These are phyloP conservation scores for Centrocercus urophasianus DNA, from an alignment of 2,113 vertebrate species.

Conservation along the genomic window DNA sequence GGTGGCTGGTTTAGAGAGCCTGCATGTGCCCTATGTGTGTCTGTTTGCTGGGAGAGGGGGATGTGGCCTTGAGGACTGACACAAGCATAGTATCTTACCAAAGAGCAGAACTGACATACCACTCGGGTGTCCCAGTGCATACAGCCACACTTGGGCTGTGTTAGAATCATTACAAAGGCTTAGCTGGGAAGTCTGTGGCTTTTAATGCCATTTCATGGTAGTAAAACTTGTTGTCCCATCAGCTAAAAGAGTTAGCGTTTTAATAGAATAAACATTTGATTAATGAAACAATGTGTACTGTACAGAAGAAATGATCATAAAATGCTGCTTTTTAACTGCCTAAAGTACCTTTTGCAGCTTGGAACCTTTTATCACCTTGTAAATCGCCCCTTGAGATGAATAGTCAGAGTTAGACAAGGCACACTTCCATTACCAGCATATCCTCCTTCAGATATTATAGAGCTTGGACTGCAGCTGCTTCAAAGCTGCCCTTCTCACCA, in stretches of 20 bases:
- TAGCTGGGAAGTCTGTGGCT: slow-evolving; percentile 57
- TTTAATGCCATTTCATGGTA: slow-evolving; percentile 73
- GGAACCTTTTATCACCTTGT: slow-evolving; percentile 78
- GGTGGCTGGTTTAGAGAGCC: not conserved
- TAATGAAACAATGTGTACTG: slow-evolving; percentile 73
- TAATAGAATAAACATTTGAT: slow-evolving; percentile 78
- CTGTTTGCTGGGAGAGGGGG: not conserved
- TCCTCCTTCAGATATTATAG: slow-evolving; percentile 51
- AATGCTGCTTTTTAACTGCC: slow-evolving; percentile 71
- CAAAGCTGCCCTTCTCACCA: slow-evolving; percentile 65
- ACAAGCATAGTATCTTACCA: not conserved
- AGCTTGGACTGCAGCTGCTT: slow-evolving; percentile 64
- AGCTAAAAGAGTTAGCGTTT: slow-evolving; percentile 62
- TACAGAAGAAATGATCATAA: slow-evolving; percentile 74
- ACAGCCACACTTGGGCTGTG: slow-evolving; percentile 47
- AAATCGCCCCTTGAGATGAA: slow-evolving; percentile 76
- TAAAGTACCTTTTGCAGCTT: slow-evolving; percentile 75
- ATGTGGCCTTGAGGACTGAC: not conserved
- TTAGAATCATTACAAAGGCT: slow-evolving; percentile 62
- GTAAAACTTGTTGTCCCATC: slow-evolving; percentile 69
- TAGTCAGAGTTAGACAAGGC: slow-evolving; percentile 60
- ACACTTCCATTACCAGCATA: slow-evolving; percentile 63
- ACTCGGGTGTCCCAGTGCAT: not conserved
- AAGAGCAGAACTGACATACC: not conserved
- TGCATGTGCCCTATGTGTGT: not conserved